Percentiles rank a stretch among this genome's conserved stretches.
Conservation (phyloP, 1,140 invertebrate genomes). For the Eupeodes corollae region DNA sequence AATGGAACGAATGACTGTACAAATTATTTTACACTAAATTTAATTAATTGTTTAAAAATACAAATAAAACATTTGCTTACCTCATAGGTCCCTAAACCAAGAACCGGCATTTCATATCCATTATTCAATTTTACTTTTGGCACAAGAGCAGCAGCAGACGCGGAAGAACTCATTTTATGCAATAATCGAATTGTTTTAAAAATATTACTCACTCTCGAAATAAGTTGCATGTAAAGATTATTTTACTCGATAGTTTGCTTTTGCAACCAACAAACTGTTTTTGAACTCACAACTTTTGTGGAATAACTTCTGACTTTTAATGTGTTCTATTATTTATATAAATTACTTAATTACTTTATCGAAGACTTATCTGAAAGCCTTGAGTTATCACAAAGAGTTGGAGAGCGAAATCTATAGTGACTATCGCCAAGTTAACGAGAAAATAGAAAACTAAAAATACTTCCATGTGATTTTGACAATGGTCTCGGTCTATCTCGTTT, state of each 20-base stretch:
- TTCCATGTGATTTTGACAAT: neutral
- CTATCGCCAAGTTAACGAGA: neutral
- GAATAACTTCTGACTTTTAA: too few species aligned
- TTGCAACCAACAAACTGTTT: too few species aligned
- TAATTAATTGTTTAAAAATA: too few species aligned
- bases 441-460: neutral
- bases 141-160: conserved; percentile 10
- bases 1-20: too few species aligned
- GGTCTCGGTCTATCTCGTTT: too few species aligned
- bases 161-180: neutral
- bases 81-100: conserved; percentile 55
- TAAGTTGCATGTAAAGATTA: neutral
- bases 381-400: neutral
- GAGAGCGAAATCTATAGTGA: neutral
- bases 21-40: neutral
- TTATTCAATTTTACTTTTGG: conserved; percentile 40
- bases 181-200: neutral
- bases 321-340: too few species aligned
- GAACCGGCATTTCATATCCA: conserved; percentile 46
- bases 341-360: too few species aligned
- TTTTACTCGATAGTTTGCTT: neutral
- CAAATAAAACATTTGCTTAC: too few species aligned
- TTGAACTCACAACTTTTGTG: too few species aligned
- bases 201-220: neutral
- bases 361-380: neutral